These are phyloP conservation scores for Drosophila micromelanica DNA, from an alignment of 1,140 invertebrate species.

Conservation along the genomic window DNA sequence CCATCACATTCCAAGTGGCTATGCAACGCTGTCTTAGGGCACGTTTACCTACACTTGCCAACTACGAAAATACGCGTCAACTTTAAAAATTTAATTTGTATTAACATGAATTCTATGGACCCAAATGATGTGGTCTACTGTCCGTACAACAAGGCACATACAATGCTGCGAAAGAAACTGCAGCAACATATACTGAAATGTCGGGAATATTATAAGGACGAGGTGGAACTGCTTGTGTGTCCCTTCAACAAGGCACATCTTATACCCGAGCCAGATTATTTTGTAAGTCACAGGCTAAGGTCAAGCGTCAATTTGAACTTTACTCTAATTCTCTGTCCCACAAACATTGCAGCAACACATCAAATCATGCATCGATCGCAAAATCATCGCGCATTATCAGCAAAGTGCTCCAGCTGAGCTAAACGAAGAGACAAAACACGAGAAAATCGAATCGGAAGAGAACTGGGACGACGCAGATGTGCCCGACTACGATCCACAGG, in stretches of 20 bases:
- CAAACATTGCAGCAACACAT: constrained; percentile 44
- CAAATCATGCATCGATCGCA: constrained; percentile 63
- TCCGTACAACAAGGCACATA: constrained; percentile 69
- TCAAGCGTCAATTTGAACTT: not conserved
- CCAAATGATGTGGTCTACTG: constrained; percentile 59
- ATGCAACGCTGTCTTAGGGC: not conserved
- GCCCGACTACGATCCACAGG: constrained; percentile 59
- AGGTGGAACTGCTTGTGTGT: constrained; percentile 58
- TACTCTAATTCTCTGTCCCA: not conserved
- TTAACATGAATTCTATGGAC: constrained; percentile 29
- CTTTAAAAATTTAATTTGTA: constrained; percentile 16
- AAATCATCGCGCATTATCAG: constrained; percentile 67
- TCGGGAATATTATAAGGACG: constrained; percentile 56
- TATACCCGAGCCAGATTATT: constrained; percentile 59
- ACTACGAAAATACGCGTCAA: not conserved
- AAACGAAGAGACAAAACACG: constrained; percentile 50
- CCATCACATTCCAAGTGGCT: no score
- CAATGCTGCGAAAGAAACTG: constrained; percentile 65
- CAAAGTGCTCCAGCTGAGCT: constrained; percentile 39
- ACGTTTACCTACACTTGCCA: constrained; percentile 15
- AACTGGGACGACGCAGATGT: constrained; percentile 66
- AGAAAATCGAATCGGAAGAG: constrained; percentile 61
- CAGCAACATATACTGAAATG: constrained; percentile 70
- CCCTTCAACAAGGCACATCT: constrained; percentile 67
- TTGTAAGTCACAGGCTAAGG: constrained; percentile 39